phyloP scores from a whole-genome alignment of 2,888 invertebrate species.

The Ischnura elegans region DNA sequence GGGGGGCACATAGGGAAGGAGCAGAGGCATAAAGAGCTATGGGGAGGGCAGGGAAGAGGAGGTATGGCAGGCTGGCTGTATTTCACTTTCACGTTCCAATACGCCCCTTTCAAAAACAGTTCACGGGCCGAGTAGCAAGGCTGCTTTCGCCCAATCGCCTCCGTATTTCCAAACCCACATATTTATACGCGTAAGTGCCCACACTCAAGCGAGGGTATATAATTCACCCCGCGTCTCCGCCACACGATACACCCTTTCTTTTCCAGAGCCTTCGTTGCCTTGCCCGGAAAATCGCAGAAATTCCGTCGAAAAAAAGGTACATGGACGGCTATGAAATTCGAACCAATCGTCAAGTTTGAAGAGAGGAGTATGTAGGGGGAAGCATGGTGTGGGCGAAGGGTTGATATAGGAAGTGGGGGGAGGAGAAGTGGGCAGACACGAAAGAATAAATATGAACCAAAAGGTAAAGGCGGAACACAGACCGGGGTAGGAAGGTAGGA shows the following conservation, averaged over 20 bases:
- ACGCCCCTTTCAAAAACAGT: slow-evolving; percentile 28
- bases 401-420: slow-evolving; percentile 20
- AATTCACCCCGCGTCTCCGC: neutral
- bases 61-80: neutral
- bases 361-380: neutral
- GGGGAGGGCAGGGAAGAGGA: neutral
- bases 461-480: neutral
- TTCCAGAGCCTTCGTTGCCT: neutral
- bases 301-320: neutral
- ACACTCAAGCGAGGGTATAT: neutral
- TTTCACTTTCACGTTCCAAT: slow-evolving; percentile 33
- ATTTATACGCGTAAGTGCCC: neutral
- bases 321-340: neutral
- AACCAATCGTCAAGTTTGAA: slow-evolving; percentile 38
- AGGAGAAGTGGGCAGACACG: neutral
- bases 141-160: neutral
- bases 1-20: neutral
- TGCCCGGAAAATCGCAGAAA: neutral
- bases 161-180: neutral
- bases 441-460: no score
- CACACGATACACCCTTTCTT: neutral
- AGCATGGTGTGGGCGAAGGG: neutral
- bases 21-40: neutral
- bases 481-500: neutral
- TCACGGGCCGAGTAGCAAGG: neutral